These are phyloP conservation scores for Xestia c-nigrum DNA, from an alignment of 2,888 invertebrate genomes.

Conservation along the genomic window DNA sequence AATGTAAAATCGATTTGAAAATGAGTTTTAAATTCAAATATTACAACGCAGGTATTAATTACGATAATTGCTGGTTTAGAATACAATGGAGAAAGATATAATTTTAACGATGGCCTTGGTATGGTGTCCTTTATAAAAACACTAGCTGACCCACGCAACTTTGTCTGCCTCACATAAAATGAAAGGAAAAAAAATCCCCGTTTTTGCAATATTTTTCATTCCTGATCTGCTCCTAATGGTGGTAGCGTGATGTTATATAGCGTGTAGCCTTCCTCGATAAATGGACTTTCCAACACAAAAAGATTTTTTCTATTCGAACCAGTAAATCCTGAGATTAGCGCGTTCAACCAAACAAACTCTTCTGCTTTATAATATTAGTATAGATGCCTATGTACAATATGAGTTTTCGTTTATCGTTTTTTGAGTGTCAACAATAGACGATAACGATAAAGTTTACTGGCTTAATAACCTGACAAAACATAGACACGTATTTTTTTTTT, in stretches of 20 bases:
- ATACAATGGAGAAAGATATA: slow-evolving; percentile 1
- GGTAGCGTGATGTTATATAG: too few relatives aligned
- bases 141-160: too few relatives aligned
- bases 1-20: slow-evolving; percentile 47
- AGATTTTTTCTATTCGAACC: too few relatives aligned
- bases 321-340: too few relatives aligned
- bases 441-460: neutral
- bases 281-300: too few relatives aligned
- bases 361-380: too few relatives aligned
- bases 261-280: too few relatives aligned
- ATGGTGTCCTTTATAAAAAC: neutral
- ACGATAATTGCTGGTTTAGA: slow-evolving; percentile 21
- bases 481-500: neutral
- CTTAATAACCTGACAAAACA: neutral
- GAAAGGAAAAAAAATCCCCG: too few relatives aligned
- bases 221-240: too few relatives aligned
- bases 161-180: too few relatives aligned
- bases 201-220: too few relatives aligned
- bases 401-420: neutral
- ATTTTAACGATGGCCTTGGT: slow-evolving; percentile 9
- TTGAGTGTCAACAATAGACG: neutral
- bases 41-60: slow-evolving; percentile 30
- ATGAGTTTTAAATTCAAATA: slow-evolving; percentile 46
- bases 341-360: too few relatives aligned
- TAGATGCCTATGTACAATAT: neutral